Evolutionary conservation across 30 jellyfish, hydroid and myxozoan species (phyloP).

Genomic region (Nemopilema nomurai): DNA sequence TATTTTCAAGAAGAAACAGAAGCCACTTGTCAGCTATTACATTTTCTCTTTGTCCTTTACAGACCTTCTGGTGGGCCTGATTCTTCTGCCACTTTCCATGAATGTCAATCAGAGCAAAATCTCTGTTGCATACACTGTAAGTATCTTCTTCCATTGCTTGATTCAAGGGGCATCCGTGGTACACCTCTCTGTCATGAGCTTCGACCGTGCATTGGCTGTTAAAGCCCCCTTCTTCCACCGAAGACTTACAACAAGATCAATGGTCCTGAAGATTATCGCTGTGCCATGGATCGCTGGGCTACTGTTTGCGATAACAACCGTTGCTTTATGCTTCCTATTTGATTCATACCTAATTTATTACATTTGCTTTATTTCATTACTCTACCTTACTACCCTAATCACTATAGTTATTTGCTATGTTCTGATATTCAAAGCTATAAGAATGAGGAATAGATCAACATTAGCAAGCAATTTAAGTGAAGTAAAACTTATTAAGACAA

Average conservation of each 20-base stretch:
- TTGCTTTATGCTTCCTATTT: not conserved
- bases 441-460: not conserved
- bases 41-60: constrained; percentile 31
- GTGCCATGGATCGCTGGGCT: constrained; percentile 15
- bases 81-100: constrained; percentile 1
- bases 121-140: not conserved
- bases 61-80: constrained; percentile 17
- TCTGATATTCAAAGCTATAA: not conserved
- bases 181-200: constrained; percentile 21
- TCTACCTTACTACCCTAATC: not conserved
- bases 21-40: constrained; percentile 6
- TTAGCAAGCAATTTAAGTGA: not conserved
- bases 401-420: constrained; percentile 5
- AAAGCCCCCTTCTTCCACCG: constrained; percentile 20
- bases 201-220: constrained; percentile 36
- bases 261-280: not conserved
- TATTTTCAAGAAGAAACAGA: not conserved
- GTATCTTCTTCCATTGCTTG: too few relatives aligned
- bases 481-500: constrained; percentile 3
- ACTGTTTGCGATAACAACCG: not conserved
- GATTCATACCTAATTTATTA: not conserved
- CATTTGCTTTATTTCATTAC: not conserved
- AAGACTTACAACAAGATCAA: not conserved
- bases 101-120: not conserved
- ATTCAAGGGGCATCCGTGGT: constrained; percentile 32